Evolutionary conservation across 2,113 vertebrate species (phyloP), one percentile per base, ranked within the genome.

Genomic region (Sturnus vulgaris): DNA sequence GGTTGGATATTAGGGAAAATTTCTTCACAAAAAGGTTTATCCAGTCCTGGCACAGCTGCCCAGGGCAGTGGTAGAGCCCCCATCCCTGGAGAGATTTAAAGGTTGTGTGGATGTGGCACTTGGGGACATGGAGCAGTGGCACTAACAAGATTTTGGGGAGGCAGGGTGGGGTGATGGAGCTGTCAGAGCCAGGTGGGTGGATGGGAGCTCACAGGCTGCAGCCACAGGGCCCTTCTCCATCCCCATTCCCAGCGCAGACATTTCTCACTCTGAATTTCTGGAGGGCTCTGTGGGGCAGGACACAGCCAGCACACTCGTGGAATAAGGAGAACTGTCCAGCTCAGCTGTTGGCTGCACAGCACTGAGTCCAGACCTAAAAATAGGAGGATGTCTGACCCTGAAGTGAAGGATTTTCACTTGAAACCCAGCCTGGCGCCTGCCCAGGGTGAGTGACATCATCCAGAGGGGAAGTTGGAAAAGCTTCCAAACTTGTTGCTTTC

Each of bases 391-490:
- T 75, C 88, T 94, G 94, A 91, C 83, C 92, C 92, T 12, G 2
- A 89, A 95, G 64, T 82, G 94, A 70, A 91, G 88, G 86, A 73
- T 96, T 94, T 95, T 94, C 66, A 71, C 90, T 95, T 1, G 1
- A 92, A 95, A 95, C 72, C 61, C 92, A 40, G 63, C 61, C 77
- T 96, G 95, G 93, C 79, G 0, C 78, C 40, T 0, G 0, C 59
- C 82, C 94, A 93, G 61, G 73, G 59, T 96, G 91, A 96, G 59
- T 97, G 91, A 96, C 69, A 75, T 97, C 95, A 97, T 93, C 92
- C 57, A 44, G 55, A 93, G 86, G 81, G 88, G 95, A 95, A 97
- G 90, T 31, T 95, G 93, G 89, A 96, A 91, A 90, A 92, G 78
- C 92, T 94, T 80, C 95, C 84, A 92, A 25, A 84, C 37, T 23